A percentile compares a stretch with the other conserved stretches of the same genome.
phyloP scores from a whole-genome alignment of 2,888 invertebrate species.

The Brenthis ino region DNA sequence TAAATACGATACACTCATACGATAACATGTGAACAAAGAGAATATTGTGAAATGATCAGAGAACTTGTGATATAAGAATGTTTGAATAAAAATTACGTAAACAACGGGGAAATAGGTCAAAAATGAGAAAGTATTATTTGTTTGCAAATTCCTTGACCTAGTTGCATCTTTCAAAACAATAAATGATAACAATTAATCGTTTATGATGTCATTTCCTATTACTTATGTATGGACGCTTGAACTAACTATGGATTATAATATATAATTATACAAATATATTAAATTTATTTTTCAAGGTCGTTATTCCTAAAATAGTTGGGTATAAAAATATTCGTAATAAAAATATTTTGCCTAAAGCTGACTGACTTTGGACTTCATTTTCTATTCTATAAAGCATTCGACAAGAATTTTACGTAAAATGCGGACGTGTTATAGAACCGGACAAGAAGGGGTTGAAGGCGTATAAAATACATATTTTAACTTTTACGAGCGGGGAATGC shows the following conservation, averaged over 20 bases:
- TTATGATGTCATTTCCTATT: not conserved
- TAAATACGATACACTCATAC: no score
- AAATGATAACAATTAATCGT: not conserved
- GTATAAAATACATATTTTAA: constrained; percentile 26
- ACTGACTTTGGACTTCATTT: not conserved
- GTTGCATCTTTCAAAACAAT: constrained; percentile 1
- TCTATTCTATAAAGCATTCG: not conserved
- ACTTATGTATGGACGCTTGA: no score
- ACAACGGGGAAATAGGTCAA: constrained; percentile 16
- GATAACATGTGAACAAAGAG: not conserved
- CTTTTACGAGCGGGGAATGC: constrained; percentile 14
- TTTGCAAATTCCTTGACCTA: constrained; percentile 18
- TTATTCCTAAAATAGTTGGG: not conserved
- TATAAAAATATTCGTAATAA: no score
- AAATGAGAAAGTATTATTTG: constrained; percentile 15
- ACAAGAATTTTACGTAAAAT: constrained; percentile 13
- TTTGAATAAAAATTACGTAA: constrained; percentile 14
- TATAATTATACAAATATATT: not conserved
- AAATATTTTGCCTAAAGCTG: not conserved
- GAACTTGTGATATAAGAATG: not conserved
- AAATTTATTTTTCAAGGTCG: not conserved
- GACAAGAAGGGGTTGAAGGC: constrained; percentile 9
- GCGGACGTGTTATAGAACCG: constrained; percentile 7
- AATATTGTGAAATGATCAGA: not conserved
- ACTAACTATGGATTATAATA: no score